These are phyloP conservation scores for Scaptomyza reducta DNA, from an alignment of 2,888 invertebrate species.

Conservation along the genomic window DNA sequence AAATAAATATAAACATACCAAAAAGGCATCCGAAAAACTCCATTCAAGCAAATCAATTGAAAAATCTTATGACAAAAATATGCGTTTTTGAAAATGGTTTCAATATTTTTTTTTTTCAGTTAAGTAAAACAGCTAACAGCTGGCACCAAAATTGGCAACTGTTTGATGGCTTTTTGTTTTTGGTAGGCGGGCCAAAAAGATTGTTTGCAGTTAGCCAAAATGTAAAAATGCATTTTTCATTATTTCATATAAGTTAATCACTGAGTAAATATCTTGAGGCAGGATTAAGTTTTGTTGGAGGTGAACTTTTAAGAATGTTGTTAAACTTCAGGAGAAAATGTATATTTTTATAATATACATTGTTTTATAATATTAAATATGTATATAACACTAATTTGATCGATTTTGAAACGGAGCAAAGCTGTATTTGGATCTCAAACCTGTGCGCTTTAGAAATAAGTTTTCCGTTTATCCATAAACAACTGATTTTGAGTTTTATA, in stretches of 20 bases:
- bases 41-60: slow-evolving; percentile 41
- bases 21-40: slow-evolving; percentile 38
- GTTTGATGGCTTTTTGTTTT: background rate
- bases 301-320: background rate
- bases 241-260: background rate
- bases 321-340: too few species aligned
- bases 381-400: too few species aligned
- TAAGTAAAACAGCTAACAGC: too few species aligned
- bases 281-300: background rate
- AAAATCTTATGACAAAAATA: slow-evolving; percentile 43
- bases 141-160: background rate
- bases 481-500: too few species aligned
- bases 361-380: too few species aligned
- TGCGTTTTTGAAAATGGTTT: too few species aligned
- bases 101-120: too few species aligned
- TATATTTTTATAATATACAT: too few species aligned
- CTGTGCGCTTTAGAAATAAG: too few species aligned
- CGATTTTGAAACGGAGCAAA: too few species aligned
- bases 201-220: background rate
- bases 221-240: background rate
- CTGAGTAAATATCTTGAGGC: background rate
- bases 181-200: background rate
- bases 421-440: too few species aligned
- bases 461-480: too few species aligned
- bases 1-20: slow-evolving; percentile 18